Conservation (phyloP, 2,797 vertebrate species). For the Chloroceryle amazona region DNA sequence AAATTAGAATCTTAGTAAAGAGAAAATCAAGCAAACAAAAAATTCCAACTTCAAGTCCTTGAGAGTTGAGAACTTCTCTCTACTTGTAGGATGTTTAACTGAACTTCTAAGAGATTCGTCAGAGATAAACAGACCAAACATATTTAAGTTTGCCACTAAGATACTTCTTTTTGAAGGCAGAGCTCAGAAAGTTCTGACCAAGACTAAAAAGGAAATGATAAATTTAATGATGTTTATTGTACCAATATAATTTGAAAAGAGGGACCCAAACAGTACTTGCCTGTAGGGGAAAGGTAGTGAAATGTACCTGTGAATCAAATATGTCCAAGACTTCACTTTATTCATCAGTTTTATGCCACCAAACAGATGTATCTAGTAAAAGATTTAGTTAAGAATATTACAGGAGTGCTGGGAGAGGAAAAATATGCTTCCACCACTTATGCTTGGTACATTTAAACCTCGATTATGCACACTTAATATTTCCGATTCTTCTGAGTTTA, state of each 20-base stretch:
- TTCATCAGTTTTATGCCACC: neutral
- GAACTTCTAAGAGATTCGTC: conserved; percentile 48
- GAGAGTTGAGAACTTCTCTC: neutral
- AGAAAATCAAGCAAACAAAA: neutral
- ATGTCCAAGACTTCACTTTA: neutral
- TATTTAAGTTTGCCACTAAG: conserved; percentile 8
- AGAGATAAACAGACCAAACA: conserved; percentile 1
- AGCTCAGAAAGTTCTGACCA: neutral
- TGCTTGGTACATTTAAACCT: conserved; percentile 18
- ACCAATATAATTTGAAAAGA: neutral
- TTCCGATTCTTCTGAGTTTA: conserved; percentile 40
- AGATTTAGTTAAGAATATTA: conserved; percentile 1
- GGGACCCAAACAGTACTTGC: neutral
- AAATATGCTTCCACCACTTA: neutral
- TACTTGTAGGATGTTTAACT: conserved; percentile 36
- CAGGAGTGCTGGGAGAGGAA: neutral
- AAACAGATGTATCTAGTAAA: neutral
- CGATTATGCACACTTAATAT: conserved; percentile 34
- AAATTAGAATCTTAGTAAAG: neutral
- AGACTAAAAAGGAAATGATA: neutral
- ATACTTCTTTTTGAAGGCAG: neutral
- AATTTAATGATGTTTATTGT: neutral
- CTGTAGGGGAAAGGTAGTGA: neutral
- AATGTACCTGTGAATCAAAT: neutral
- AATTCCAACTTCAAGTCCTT: neutral